Evolutionary conservation across 2,113 vertebrate genomes (phyloP).

Genomic region (Psephotus haematonotus): DNA sequence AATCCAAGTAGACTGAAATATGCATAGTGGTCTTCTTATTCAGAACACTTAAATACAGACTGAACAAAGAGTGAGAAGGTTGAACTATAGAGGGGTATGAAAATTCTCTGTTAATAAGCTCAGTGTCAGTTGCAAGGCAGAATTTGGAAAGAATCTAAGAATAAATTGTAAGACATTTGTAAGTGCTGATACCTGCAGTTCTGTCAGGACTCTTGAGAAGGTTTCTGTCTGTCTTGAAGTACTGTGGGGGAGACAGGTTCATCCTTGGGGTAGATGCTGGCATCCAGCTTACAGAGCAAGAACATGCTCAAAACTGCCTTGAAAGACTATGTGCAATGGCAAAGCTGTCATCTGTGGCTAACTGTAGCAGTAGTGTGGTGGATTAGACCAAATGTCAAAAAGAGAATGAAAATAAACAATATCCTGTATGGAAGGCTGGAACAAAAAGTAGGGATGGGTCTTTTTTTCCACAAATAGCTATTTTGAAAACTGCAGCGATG

Average conservation of each 20-base stretch:
- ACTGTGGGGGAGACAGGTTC: not conserved
- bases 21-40: not conserved
- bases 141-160: not conserved
- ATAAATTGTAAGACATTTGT: not conserved
- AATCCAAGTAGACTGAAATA: not conserved
- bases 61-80: not conserved
- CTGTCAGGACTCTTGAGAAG: not conserved
- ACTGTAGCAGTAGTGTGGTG: not conserved
- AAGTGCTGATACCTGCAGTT: not conserved
- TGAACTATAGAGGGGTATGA: not conserved
- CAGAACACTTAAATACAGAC: not conserved
- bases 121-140: not conserved
- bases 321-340: not conserved
- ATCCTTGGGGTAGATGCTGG: not conserved
- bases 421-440: not conserved
- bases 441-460: not conserved
- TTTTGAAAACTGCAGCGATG: not conserved
- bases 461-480: not conserved
- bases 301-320: not conserved
- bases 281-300: not conserved
- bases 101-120: not conserved
- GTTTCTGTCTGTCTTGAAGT: not conserved
- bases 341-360: not conserved
- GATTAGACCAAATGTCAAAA: not conserved
- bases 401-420: not conserved